Evolutionary conservation across 2,113 vertebrate species (phyloP), one percentile per base, ranked within the genome.

Genomic region (Phyllopteryx taeniolatus): DNA sequence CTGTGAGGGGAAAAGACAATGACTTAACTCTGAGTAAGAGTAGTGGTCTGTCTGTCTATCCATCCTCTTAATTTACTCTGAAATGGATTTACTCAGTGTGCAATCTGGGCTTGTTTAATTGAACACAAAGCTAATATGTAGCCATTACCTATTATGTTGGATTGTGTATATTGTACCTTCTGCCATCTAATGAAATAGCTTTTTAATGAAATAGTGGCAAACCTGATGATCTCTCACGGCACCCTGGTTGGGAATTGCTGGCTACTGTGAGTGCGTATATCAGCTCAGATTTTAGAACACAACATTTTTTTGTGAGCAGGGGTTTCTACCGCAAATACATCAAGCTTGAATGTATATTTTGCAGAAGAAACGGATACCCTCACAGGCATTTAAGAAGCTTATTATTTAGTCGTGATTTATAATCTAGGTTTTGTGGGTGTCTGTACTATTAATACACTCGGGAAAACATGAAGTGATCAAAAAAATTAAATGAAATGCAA

Each of bases 1-100:
- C 96, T 96, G 73, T 27, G 13, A 20, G 9, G 44, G 10, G 19
- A 63, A 73, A 44, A 71, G 5, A 64, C 12, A 42, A 47, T 0
- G 33, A 63, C 8, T 72, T 68, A 27, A 68, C 9, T 66, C 31
- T 11, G 31, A 57, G 14, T 27, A 10, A 63, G 0, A 61, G 53
- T 39, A 59, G 49, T 53, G 17, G 49, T 3, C 15, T 17, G 19
- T 59, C 49, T 2, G 15, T 53, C 49, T 17, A 6, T 6, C 14
- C 14, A 53, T 53, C 49, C 49, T 53, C 15, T 53, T 5, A 53
- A 53, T 53, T 53, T 17, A 49, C 15, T 19, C 15, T 53, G 49
- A 13, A 53, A 15, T 53, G 3, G 49, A 53, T 17, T 19, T 17
- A 14, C 4, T 14, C 47, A 51, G 14, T 51, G 47, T 3, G 14